Percentiles rank a stretch among this genome's conserved stretches.
These are phyloP conservation scores for Oryzaephilus surinamensis DNA, from an alignment of 1,140 invertebrate species.

Conservation along the genomic window DNA sequence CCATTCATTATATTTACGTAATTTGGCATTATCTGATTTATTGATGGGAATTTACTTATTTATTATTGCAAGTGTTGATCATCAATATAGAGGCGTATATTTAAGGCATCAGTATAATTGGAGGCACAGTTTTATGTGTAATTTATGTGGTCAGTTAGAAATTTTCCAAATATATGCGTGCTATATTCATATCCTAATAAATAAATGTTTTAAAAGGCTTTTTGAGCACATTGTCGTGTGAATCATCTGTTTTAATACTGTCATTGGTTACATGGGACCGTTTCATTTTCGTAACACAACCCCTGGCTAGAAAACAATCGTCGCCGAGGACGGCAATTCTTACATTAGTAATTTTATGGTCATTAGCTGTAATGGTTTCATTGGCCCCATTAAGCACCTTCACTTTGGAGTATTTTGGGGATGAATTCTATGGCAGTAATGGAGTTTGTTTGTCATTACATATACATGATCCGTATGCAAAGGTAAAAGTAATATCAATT, in stretches of 20 bases:
- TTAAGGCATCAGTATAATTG: conserved; percentile 47
- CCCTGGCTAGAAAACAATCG: conserved; percentile 38
- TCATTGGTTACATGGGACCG: conserved; percentile 53
- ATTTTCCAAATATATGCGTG: neutral
- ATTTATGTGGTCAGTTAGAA: conserved; percentile 39
- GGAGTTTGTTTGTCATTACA: conserved; percentile 53
- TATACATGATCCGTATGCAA: conserved; percentile 49
- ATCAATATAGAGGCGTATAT: conserved; percentile 48
- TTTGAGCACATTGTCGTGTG: conserved; percentile 55
- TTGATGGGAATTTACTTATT: conserved; percentile 60
- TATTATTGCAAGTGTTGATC: conserved; percentile 51
- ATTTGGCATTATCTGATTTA: conserved; percentile 55
- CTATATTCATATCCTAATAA: neutral
- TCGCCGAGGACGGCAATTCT: conserved; percentile 33
- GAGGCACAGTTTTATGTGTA: conserved; percentile 46
- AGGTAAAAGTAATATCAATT: conserved; percentile 25
- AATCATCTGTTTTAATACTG: conserved; percentile 52
- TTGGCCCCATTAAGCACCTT: conserved; percentile 41
- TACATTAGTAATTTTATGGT: conserved; percentile 43
- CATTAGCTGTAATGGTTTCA: conserved; percentile 40
- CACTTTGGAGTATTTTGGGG: conserved; percentile 40
- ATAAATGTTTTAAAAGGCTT: conserved; percentile 39
- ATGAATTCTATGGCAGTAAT: conserved; percentile 49
- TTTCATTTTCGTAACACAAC: conserved; percentile 48
- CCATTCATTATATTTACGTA: conserved; percentile 50